phyloP scores from a whole-genome alignment of 2,797 vertebrate genomes.

The Falco rusticolus region DNA sequence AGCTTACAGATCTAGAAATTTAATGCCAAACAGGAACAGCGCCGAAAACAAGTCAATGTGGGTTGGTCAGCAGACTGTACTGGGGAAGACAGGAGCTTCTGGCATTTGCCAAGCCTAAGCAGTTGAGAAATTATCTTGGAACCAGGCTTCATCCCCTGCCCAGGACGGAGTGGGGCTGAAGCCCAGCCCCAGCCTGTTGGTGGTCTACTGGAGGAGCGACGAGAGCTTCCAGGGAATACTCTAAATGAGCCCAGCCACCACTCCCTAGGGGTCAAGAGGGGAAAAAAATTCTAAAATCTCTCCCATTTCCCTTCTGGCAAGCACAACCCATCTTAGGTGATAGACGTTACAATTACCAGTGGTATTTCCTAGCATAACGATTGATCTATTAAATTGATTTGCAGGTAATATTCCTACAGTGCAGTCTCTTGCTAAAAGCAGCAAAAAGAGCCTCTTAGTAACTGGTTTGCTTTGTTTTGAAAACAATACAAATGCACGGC shows the following conservation, averaged over 20 bases:
- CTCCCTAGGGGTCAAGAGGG: not conserved
- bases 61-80: conserved; percentile 25
- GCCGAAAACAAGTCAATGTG: conserved; percentile 34
- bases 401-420: conserved; percentile 4
- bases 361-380: not conserved
- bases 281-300: not conserved
- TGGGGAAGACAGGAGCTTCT: not conserved
- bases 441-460: conserved; percentile 40
- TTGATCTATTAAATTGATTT: not conserved
- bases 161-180: not conserved
- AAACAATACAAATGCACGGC: conserved; percentile 49
- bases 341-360: fast-evolving
- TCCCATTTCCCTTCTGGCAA: not conserved
- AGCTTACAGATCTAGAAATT: conserved; percentile 52
- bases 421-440: conserved; percentile 49
- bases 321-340: not conserved
- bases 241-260: not conserved
- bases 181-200: not conserved
- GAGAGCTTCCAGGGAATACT: not conserved
- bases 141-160: conserved; percentile 15
- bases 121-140: conserved; percentile 37
- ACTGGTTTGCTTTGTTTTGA: conserved; percentile 60
- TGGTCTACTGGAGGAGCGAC: not conserved
- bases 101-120: conserved; percentile 33
- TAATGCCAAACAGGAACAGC: conserved; percentile 52